Evolutionary conservation across 2,113 vertebrate genomes (phyloP), one percentile per base, ranked within the genome.

Genomic region (Rhynchopsitta pachyrhyncha): DNA sequence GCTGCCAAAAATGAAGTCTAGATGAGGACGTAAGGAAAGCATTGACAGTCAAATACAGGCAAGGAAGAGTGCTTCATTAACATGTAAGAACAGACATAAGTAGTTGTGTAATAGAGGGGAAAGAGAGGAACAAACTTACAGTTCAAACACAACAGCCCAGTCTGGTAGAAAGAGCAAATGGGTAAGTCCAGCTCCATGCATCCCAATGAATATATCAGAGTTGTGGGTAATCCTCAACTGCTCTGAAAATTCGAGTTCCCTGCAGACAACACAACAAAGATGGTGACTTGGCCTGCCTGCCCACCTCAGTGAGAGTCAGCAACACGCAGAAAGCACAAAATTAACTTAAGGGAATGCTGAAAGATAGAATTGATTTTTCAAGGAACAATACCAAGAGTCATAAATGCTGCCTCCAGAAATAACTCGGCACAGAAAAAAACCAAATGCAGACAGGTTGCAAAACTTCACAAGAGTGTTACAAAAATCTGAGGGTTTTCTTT

Each of bases 201-300:
- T 99, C 70, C 99, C 99, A n/a, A 99, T 99, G 94, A 99, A 99
- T 95, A 99, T 98, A 96, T 99, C 99, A 4, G 99, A 99, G 98
- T 99, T 99, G 96, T 99, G 98, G 8, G 99, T 99, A 95, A 99
- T 99, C 88, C 94, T 98, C 89, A 99, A 39, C 53, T 99, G 99
- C 92, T 99, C 98, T 25, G 98, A 97, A 98, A 99, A 99, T 25
- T 98, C 97, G 77, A 99, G 98, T 67, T 99, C 98, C 95, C 99
- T 99, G 94, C 44, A 90, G 76, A 91, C 25, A 89, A 47, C 41
- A 95, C 19, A 88, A 80, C 18, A 60, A 4, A 83, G 68, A 28
- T 14, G 29, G 81, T 67, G 73, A 82, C 62, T 20, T 53, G 82
- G 81, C 71, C 95, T 11, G 29, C 31, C 49, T 15, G 13, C 7